Conservation (phyloP, 2,888 invertebrate genomes). For the Hirtodrosophila alboralis region DNA sequence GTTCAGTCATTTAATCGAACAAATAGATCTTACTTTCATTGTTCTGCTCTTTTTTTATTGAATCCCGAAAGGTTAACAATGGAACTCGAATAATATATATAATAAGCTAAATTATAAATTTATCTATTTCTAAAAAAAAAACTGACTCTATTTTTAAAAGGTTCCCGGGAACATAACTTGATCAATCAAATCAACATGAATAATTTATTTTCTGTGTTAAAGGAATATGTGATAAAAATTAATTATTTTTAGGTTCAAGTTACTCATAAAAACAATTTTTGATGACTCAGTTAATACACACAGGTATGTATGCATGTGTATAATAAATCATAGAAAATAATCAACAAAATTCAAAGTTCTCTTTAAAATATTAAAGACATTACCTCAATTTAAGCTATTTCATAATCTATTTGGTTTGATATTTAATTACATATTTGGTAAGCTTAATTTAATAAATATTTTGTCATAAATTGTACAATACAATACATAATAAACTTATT, state of each 20-base stretch:
- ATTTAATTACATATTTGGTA: constrained; percentile 35
- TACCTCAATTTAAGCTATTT: constrained; percentile 33
- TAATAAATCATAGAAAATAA: constrained; percentile 3
- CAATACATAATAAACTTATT: constrained; percentile 10
- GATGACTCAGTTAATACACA: neutral
- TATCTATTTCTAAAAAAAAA: constrained; percentile 3
- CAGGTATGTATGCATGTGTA: neutral
- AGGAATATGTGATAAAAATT: constrained; percentile 11
- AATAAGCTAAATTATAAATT: neutral
- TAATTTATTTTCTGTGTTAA: constrained; percentile 8
- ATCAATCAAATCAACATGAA: constrained; percentile 13
- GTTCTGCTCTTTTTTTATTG: too few species aligned
- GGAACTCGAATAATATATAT: too few species aligned
- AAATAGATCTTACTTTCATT: too few species aligned
- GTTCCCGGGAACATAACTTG: neutral
- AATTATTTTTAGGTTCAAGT: constrained; percentile 5
- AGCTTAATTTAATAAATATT: constrained; percentile 31
- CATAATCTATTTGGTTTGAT: constrained; percentile 31
- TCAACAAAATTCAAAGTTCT: too few species aligned
- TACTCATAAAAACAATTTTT: constrained; percentile 4
- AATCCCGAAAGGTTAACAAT: too few species aligned
- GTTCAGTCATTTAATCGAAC: too few species aligned
- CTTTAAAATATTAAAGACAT: constrained; percentile 3
- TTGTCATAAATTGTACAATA: constrained; percentile 4
- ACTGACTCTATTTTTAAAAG: constrained; percentile 3